Percentiles rank a stretch among this genome's conserved stretches.
Conservation (phyloP, 2,113 vertebrate species). For the Phyllostomus hastatus region DNA sequence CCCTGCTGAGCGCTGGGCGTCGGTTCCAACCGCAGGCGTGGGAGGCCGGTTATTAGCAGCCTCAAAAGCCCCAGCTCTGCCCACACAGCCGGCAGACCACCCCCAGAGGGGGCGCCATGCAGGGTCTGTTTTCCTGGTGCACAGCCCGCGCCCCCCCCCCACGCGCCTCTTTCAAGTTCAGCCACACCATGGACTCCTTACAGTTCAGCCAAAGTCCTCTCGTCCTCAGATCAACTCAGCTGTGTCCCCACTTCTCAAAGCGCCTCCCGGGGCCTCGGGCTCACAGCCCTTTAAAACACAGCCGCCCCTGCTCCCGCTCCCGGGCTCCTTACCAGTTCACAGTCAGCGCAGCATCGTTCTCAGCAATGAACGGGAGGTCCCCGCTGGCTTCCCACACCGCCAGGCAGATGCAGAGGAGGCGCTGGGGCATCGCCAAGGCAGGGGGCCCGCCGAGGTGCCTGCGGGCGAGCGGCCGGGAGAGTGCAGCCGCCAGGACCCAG, state of each 20-base stretch:
- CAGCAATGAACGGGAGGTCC: constrained; percentile 92
- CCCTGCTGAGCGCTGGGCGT: not conserved
- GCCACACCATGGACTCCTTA: fast-evolving
- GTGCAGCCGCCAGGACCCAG: not conserved
- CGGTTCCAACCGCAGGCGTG: not conserved
- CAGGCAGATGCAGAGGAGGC: constrained; percentile 88
- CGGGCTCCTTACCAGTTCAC: constrained; percentile 93
- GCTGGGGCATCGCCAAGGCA: constrained; percentile 73
- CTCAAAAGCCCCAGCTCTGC: not conserved
- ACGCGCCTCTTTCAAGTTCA: fast-evolving
- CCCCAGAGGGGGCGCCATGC: not conserved
- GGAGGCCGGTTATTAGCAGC: not conserved
- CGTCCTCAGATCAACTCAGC: not conserved
- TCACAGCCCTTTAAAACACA: too few relatives aligned
- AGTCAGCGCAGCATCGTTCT: constrained; percentile 93
- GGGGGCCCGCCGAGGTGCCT: not conserved
- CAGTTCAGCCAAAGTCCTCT: not conserved
- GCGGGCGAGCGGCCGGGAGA: not conserved
- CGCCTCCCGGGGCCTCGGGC: not conserved
- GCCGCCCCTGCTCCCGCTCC: fast-evolving
- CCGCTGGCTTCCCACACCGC: constrained; percentile 85
- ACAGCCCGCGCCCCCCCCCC: not conserved
- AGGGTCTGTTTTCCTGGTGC: fast-evolving
- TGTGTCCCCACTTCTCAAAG: not conserved
- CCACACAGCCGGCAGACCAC: fast-evolving